These are phyloP conservation scores for Urocolius indicus DNA, from an alignment of 2,113 vertebrate genomes.

Conservation along the genomic window DNA sequence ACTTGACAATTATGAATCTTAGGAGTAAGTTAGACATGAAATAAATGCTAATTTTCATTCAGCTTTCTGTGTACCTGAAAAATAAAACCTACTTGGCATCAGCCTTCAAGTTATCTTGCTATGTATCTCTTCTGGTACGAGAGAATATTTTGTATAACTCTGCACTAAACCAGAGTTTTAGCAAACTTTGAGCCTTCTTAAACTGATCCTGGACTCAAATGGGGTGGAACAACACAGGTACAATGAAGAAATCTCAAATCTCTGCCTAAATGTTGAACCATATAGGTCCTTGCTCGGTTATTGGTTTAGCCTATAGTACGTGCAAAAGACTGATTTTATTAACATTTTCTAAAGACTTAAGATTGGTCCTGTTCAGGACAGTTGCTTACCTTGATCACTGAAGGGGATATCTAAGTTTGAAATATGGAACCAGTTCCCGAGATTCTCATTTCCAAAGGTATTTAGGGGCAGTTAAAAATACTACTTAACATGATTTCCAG, in stretches of 20 bases:
- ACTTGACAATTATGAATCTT: not conserved
- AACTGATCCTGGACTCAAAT: not conserved
- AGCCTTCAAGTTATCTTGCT: not conserved
- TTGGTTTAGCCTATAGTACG: not conserved
- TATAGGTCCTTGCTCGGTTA: not conserved
- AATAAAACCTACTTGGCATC: not conserved
- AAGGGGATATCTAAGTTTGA: not conserved
- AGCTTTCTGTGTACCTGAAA: conserved; percentile 1
- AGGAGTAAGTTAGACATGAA: not conserved
- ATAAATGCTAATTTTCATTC: not conserved
- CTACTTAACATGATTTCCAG: not conserved
- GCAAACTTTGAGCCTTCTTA: not conserved
- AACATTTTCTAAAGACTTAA: not conserved
- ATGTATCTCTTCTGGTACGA: not conserved
- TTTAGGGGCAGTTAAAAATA: not conserved
- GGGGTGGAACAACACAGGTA: not conserved
- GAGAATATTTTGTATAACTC: not conserved
- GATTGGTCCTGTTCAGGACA: not conserved
- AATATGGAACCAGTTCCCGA: not conserved
- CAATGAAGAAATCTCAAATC: not conserved
- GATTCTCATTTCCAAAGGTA: not conserved
- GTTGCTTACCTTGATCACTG: not conserved
- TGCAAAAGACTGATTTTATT: not conserved
- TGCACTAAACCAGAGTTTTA: not conserved
- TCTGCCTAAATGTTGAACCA: not conserved